Evolutionary conservation across 2,888 invertebrate species (phyloP).

Genomic region (Diaperis boleti): DNA sequence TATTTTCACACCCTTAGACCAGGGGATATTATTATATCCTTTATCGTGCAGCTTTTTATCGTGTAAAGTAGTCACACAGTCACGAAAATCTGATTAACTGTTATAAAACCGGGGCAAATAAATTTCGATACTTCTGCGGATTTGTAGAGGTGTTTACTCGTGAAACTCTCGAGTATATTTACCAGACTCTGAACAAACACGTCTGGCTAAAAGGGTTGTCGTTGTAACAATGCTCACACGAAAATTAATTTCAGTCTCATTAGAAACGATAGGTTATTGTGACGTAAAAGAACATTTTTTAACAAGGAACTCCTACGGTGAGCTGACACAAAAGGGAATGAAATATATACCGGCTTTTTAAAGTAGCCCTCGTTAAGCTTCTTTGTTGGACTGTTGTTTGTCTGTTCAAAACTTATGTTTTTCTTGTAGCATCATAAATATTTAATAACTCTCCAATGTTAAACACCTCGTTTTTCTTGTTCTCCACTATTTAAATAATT

Average conservation of each 20-base stretch:
- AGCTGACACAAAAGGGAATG: conserved; percentile 18
- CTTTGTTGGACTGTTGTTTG: conserved; percentile 34
- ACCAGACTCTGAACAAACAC: conserved; percentile 35
- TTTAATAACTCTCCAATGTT: conserved; percentile 27
- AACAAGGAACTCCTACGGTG: conserved; percentile 36
- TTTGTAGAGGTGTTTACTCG: conserved; percentile 37
- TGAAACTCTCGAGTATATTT: conserved; percentile 35
- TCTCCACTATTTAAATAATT: conserved; percentile 24
- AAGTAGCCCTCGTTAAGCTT: conserved; percentile 40
- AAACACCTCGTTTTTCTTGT: conserved; percentile 25
- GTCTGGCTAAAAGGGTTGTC: conserved; percentile 35
- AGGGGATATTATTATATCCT: conserved; percentile 23
- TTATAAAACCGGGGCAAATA: conserved; percentile 28
- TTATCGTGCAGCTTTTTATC: conserved; percentile 25
- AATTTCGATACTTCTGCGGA: conserved; percentile 40
- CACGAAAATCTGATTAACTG: conserved; percentile 41
- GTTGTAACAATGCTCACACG: conserved; percentile 22
- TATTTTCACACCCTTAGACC: conserved; percentile 33
- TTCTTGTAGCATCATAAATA: conserved; percentile 40
- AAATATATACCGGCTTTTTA: conserved; percentile 22
- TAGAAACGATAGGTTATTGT: conserved; percentile 25
- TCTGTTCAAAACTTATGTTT: conserved; percentile 39
- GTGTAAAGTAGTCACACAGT: conserved; percentile 24
- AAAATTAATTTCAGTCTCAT: conserved; percentile 29
- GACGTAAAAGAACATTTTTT: conserved; percentile 19